A percentile compares a stretch with the other conserved stretches of the same genome.
Evolutionary conservation across 2,888 invertebrate species (phyloP).

Genomic region (Morpho deidamia): DNA sequence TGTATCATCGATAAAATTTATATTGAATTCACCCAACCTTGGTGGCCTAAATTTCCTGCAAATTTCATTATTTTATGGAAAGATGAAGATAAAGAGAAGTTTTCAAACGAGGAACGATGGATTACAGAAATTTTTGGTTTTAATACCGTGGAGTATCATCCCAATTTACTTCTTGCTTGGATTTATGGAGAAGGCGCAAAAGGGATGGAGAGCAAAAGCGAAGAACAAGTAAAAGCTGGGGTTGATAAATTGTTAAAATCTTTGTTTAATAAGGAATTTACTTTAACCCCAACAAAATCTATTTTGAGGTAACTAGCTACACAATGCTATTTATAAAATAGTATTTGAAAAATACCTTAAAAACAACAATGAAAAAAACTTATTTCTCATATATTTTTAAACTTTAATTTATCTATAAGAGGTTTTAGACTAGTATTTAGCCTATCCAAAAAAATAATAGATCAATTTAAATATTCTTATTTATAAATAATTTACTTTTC

Average conservation of each 20-base stretch:
- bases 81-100: constrained; percentile 67
- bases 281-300: constrained; percentile 73
- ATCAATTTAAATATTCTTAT: background rate
- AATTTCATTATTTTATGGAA: constrained; percentile 79
- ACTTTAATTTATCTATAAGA: too few species aligned
- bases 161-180: constrained; percentile 82
- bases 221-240: constrained; percentile 71
- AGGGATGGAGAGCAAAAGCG: constrained; percentile 77
- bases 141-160: constrained; percentile 78
- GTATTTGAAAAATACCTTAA: too few species aligned
- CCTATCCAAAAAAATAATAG: too few species aligned
- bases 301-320: constrained; percentile 63
- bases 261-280: constrained; percentile 63
- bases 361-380: too few species aligned
- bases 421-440: too few species aligned
- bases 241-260: constrained; percentile 75
- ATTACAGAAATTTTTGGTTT: constrained; percentile 80
- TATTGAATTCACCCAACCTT: constrained; percentile 80
- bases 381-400: too few species aligned
- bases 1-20: constrained; percentile 84
- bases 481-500: constrained; percentile 28
- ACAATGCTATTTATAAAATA: too few species aligned
- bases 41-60: constrained; percentile 77
- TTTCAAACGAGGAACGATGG: constrained; percentile 74
- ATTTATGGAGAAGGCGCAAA: constrained; percentile 80